Evolutionary conservation across 2,797 vertebrate genomes (phyloP).

Genomic region (Helostoma temminkii): DNA sequence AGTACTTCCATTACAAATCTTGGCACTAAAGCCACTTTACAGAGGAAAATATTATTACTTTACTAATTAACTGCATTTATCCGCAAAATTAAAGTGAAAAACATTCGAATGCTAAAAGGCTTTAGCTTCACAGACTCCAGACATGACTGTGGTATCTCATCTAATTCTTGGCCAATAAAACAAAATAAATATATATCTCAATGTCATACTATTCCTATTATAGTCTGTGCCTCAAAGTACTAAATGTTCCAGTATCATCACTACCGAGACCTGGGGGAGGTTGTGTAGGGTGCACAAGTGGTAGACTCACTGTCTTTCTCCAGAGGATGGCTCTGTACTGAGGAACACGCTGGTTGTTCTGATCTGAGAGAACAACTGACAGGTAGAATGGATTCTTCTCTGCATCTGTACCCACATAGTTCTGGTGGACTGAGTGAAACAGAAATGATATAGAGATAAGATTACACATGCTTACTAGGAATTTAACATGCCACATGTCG

Average conservation of each 20-base stretch:
- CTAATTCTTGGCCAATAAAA: not conserved
- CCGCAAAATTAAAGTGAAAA: no score
- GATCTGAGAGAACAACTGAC: conserved; percentile 97
- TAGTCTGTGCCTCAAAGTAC: no score
- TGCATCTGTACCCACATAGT: conserved; percentile 94
- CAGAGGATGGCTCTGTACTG: conserved; percentile 98
- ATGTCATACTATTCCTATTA: no score
- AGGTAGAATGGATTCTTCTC: conserved; percentile 98
- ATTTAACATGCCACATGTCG: not conserved
- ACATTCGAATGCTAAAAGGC: no score
- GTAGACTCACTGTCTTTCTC: conserved; percentile 93
- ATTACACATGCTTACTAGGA: no score
- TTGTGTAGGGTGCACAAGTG: not conserved
- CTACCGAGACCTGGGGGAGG: no score
- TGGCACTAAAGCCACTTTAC: no score
- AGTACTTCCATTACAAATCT: not conserved
- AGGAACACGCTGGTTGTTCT: conserved; percentile 97
- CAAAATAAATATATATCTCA: not conserved
- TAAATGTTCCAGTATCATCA: no score
- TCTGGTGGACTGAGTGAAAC: conserved; percentile 92
- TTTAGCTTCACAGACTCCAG: no score
- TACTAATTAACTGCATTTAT: no score
- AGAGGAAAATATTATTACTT: no score
- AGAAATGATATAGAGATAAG: conserved; percentile 38
- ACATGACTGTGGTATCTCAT: no score